Percentiles rank a stretch among this genome's conserved stretches.
Evolutionary conservation across 2,888 invertebrate genomes (phyloP).

Genomic region (Lithophane semibrunnea): DNA sequence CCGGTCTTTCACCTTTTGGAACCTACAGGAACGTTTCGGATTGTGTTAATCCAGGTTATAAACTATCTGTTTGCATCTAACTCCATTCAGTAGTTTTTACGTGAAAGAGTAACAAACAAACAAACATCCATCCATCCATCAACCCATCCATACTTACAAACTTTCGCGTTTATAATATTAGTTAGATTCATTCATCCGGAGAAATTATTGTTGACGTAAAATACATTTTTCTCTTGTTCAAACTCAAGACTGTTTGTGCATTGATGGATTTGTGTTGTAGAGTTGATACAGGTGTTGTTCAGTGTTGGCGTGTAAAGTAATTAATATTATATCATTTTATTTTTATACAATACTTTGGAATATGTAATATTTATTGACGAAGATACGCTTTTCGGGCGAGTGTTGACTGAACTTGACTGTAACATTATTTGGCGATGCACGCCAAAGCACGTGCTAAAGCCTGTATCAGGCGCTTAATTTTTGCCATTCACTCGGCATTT

Average conservation of each 20-base stretch:
- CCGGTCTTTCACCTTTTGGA: not conserved
- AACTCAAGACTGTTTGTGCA: not conserved
- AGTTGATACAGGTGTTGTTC: not conserved
- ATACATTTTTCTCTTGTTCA: not conserved
- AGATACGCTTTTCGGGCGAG: not conserved
- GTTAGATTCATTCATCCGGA: not conserved
- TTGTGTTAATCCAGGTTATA: too few species aligned
- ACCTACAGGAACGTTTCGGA: not conserved
- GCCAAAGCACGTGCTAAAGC: not conserved
- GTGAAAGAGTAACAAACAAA: too few species aligned
- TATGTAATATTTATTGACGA: not conserved
- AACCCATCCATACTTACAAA: too few species aligned
- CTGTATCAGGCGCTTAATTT: not conserved
- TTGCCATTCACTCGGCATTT: not conserved
- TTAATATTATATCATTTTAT: not conserved
- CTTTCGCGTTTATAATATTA: too few species aligned
- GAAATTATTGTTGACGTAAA: not conserved
- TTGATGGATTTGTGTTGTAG: not conserved
- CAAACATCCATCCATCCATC: too few species aligned
- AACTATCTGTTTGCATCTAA: too few species aligned
- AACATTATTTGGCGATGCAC: too few species aligned
- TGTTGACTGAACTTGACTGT: too few species aligned
- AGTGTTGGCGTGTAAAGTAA: not conserved
- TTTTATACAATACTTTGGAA: not conserved
- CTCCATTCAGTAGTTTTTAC: too few species aligned